Conservation (phyloP, 2,888 invertebrate genomes). For the Tinea semifulvella region DNA sequence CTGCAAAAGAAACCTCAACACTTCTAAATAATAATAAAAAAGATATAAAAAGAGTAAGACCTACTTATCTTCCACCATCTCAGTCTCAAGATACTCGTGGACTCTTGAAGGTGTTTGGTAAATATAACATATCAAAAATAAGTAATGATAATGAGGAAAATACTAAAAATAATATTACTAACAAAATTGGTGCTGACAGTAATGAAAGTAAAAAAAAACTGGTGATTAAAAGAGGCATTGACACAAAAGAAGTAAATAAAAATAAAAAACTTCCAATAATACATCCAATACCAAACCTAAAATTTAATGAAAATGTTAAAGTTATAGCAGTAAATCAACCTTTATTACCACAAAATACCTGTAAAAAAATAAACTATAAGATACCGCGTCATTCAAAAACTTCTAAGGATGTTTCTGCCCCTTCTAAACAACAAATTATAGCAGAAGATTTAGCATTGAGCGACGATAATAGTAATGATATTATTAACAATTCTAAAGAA, state of each 20-base stretch:
- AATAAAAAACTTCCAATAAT: too few species aligned
- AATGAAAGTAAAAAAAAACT: too few species aligned
- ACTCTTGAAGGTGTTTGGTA: neutral
- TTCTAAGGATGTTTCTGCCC: neutral
- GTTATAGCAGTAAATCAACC: too few species aligned
- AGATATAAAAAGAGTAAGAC: neutral
- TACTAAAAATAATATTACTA: conserved; percentile 16
- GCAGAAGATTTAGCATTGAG: conserved; percentile 50
- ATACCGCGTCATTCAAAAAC: too few species aligned
- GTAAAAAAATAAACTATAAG: too few species aligned
- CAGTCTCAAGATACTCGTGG: neutral
- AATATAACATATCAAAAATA: neutral
- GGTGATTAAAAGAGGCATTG: too few species aligned
- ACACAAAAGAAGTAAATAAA: too few species aligned
- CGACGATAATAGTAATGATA: conserved; percentile 34
- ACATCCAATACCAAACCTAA: too few species aligned
- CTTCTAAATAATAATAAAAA: neutral
- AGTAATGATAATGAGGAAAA: neutral
- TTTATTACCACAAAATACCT: too few species aligned
- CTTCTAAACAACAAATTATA: conserved; percentile 22
- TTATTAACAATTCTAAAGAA: conserved; percentile 15
- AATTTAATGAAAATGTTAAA: too few species aligned
- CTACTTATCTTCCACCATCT: neutral
- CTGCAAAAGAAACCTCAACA: neutral
- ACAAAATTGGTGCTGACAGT: conserved; percentile 2